A percentile compares a stretch with the other conserved stretches of the same genome.
Conservation (phyloP, 2,797 vertebrate species). For the Clarias pachynema region DNA sequence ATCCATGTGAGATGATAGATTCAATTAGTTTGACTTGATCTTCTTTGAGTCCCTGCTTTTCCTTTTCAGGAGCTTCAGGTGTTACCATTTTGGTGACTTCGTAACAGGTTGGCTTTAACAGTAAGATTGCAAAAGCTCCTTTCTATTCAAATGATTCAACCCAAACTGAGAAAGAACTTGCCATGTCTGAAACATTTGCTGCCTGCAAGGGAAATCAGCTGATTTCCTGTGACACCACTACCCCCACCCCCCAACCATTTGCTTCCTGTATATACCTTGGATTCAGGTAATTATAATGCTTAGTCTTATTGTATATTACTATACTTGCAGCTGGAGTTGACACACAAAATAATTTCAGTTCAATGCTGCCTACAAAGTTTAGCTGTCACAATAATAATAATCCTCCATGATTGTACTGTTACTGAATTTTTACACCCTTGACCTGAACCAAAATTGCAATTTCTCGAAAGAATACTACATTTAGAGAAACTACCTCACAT, state of each 20-base stretch:
- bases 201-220: slow-evolving; percentile 54
- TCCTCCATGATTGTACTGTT: not conserved
- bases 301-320: not conserved
- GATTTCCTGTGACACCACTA: slow-evolving; percentile 46
- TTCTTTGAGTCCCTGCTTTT: not conserved
- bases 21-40: slow-evolving; percentile 12
- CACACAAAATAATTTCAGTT: not conserved
- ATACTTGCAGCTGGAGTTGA: not conserved
- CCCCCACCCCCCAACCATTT: not conserved
- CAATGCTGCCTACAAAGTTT: not conserved
- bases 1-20: slow-evolving; percentile 18
- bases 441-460: not conserved
- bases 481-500: not conserved
- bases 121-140: not conserved
- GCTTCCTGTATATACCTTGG: slow-evolving; percentile 43
- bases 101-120: not conserved
- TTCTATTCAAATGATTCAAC: slow-evolving; percentile 12
- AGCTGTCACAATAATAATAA: not conserved
- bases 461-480: not conserved
- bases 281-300: slow-evolving; percentile 9
- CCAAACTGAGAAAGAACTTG: slow-evolving; percentile 15
- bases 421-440: not conserved
- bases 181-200: slow-evolving; percentile 27
- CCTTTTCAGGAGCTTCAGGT: not conserved
- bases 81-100: not conserved